These are phyloP conservation scores for Platycheirus rosarum DNA, from an alignment of 2,888 invertebrate genomes.

Conservation along the genomic window DNA sequence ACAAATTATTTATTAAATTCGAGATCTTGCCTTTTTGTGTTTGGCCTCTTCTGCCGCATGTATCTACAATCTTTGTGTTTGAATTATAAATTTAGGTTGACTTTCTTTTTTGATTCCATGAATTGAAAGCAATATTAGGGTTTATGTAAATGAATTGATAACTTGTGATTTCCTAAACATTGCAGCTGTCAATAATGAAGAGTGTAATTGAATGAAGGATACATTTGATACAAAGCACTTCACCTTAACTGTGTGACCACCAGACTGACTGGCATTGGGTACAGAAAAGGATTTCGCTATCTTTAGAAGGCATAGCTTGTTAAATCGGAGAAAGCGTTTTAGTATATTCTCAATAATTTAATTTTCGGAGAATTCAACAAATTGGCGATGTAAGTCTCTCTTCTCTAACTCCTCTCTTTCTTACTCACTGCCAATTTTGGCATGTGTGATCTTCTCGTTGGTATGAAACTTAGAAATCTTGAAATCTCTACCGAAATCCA, in stretches of 20 bases:
- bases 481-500: too few species aligned
- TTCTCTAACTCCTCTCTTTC: too few species aligned
- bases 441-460: too few species aligned
- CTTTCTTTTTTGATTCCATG: conserved; percentile 51
- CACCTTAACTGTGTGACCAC: conserved; percentile 9
- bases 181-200: conserved; percentile 3
- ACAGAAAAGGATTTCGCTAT: conserved; percentile 30
- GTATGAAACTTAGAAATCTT: too few species aligned
- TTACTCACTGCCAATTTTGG: too few species aligned
- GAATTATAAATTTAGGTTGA: conserved; percentile 31
- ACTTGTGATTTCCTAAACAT: conserved; percentile 57
- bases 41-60: conserved; percentile 24
- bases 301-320: too few species aligned
- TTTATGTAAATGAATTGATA: conserved; percentile 53
- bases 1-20: conserved; percentile 76
- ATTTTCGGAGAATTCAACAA: too few species aligned
- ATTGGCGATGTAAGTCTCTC: too few species aligned
- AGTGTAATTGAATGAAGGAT: conserved; percentile 2
- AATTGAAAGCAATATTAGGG: conserved; percentile 71
- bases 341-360: too few species aligned
- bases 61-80: conserved; percentile 35
- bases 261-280: conserved; percentile 16
- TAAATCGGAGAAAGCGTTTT: too few species aligned
- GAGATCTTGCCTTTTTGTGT: conserved; percentile 13
- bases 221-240: neutral